Conservation (phyloP, 1,140 invertebrate species). For the Arion vulgaris region DNA sequence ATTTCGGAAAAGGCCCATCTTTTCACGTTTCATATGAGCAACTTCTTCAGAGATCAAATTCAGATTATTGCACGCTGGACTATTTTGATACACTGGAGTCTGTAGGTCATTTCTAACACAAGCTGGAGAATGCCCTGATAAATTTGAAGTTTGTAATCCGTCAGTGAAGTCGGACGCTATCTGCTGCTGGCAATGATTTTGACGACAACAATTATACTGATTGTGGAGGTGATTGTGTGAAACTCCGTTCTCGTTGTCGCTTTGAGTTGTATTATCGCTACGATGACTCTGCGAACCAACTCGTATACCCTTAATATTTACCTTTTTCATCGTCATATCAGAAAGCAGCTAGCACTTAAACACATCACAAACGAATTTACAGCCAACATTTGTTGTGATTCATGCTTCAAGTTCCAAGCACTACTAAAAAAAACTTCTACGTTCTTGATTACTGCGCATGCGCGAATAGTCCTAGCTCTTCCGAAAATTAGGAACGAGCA, state of each 20-base stretch:
- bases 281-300: constrained; percentile 42
- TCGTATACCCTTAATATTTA: constrained; percentile 55
- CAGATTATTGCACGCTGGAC: constrained; percentile 39
- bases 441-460: constrained; percentile 40
- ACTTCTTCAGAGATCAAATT: constrained; percentile 43
- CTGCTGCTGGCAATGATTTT: not conserved
- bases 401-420: not conserved
- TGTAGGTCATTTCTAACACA: constrained; percentile 32
- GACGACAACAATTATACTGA: not conserved
- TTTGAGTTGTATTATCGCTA: constrained; percentile 45
- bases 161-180: not conserved
- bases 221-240: not conserved
- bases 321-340: constrained; percentile 62
- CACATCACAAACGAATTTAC: not conserved
- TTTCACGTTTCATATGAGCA: constrained; percentile 58
- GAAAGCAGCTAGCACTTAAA: not conserved
- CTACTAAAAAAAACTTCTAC: not conserved
- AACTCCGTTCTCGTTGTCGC: constrained; percentile 11
- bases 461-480: constrained; percentile 17
- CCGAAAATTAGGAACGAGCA: not conserved
- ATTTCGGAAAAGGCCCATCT: constrained; percentile 61
- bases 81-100: constrained; percentile 42
- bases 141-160: not conserved
- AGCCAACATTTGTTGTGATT: constrained; percentile 10
- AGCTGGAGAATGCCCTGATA: not conserved